These are phyloP conservation scores for Danio rerio DNA, from an alignment of 2,113 vertebrate genomes.

Conservation along the genomic window GRCz12tu NC_133183.1:21925001-21925500, in stretches of 20 bases:
- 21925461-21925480: not conserved
- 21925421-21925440: not conserved
- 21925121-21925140: not conserved
- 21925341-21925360: conserved; percentile 76
- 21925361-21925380: not conserved
- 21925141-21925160: not conserved
- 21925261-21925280: not conserved
- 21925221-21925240: no score
- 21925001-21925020: not conserved
- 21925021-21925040: not conserved
- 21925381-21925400: not conserved
- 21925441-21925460: not conserved
- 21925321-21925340: conserved; percentile 75
- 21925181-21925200: not conserved
- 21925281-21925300: conserved; percentile 52
- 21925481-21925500: not conserved
- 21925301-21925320: conserved; percentile 73
- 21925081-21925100: not conserved
- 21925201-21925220: not conserved
- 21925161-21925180: not conserved
- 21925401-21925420: not conserved
- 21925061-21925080: conserved; percentile 2
- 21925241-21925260: not conserved
- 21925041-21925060: not conserved
- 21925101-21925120: not conserved